phyloP scores from a whole-genome alignment of 2,888 invertebrate species.

The Emmelina monodactyla region DNA sequence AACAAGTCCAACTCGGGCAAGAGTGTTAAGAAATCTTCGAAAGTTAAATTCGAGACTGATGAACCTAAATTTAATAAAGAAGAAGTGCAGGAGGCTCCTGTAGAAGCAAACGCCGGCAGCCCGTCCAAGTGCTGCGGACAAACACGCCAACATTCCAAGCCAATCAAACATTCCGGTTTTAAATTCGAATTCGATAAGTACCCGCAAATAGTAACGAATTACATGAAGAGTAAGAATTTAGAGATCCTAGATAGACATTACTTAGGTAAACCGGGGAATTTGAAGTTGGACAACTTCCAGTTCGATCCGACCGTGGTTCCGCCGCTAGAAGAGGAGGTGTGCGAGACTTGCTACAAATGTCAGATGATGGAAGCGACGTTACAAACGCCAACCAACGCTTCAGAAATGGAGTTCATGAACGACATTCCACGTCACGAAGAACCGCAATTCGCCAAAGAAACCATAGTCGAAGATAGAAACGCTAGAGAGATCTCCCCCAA shows the following conservation, averaged over 20 bases:
- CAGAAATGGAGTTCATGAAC: slow-evolving; percentile 69
- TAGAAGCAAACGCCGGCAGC: slow-evolving; percentile 29
- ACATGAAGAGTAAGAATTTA: slow-evolving; percentile 78
- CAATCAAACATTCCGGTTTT: slow-evolving; percentile 73
- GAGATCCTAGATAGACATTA: slow-evolving; percentile 69
- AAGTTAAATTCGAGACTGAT: slow-evolving; percentile 25
- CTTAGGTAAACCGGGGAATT: slow-evolving; percentile 62
- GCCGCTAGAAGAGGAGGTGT: slow-evolving; percentile 53
- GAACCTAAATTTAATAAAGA: too few species aligned
- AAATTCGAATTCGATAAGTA: slow-evolving; percentile 79
- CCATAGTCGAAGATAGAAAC: slow-evolving; percentile 25
- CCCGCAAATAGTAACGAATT: slow-evolving; percentile 76
- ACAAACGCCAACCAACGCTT: slow-evolving; percentile 81
- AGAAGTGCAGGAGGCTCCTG: slow-evolving; percentile 22
- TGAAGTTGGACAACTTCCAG: slow-evolving; percentile 60
- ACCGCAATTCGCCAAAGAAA: slow-evolving; percentile 45
- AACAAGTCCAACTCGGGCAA: slow-evolving; percentile 52
- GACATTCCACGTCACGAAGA: slow-evolving; percentile 47
- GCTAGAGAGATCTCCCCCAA: slow-evolving; percentile 35
- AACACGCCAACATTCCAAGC: slow-evolving; percentile 65
- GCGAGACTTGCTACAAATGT: slow-evolving; percentile 61
- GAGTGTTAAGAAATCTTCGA: slow-evolving; percentile 48
- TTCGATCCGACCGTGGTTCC: slow-evolving; percentile 56
- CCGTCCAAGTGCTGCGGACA: slow-evolving; percentile 55
- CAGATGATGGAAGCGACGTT: slow-evolving; percentile 65